Percentiles rank a stretch among this genome's conserved stretches.
Conservation (phyloP, 2,888 invertebrate species). For the Drosophila anceps region DNA sequence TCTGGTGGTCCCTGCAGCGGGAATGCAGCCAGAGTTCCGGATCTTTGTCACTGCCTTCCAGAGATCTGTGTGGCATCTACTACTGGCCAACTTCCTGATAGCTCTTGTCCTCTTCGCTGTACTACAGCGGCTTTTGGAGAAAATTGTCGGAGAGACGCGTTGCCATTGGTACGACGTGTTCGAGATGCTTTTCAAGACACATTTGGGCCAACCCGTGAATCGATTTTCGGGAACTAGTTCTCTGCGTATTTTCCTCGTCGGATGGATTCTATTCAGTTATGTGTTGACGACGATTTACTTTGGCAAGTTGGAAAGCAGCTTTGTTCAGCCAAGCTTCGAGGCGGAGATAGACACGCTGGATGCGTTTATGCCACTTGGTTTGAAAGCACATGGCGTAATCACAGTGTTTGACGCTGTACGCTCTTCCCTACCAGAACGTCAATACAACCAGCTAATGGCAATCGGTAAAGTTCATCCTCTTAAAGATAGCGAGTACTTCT, state of each 20-base stretch:
- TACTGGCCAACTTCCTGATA: slow-evolving; percentile 64
- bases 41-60: slow-evolving; percentile 79
- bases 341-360: slow-evolving; percentile 74
- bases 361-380: slow-evolving; percentile 49
- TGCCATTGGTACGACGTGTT: slow-evolving; percentile 69
- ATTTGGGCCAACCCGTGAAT: slow-evolving; percentile 76
- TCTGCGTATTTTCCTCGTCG: slow-evolving; percentile 75
- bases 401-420: slow-evolving; percentile 56
- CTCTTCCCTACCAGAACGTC: not conserved
- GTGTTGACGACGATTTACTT: slow-evolving; percentile 80
- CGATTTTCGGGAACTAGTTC: slow-evolving; percentile 70
- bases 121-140: slow-evolving; percentile 38
- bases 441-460: not conserved
- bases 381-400: slow-evolving; percentile 64
- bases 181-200: slow-evolving; percentile 75
- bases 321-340: slow-evolving; percentile 79
- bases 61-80: slow-evolving; percentile 67
- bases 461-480: slow-evolving; percentile 43
- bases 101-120: slow-evolving; percentile 39
- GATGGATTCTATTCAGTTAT: slow-evolving; percentile 83
- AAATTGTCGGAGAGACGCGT: slow-evolving; percentile 17
- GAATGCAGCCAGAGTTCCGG: slow-evolving; percentile 71
- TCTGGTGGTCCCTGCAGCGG: slow-evolving; percentile 80
- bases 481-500: slow-evolving; percentile 43
- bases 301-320: slow-evolving; percentile 83